Conservation (phyloP, 2,797 vertebrate species). For the Semotilus atromaculatus region DNA sequence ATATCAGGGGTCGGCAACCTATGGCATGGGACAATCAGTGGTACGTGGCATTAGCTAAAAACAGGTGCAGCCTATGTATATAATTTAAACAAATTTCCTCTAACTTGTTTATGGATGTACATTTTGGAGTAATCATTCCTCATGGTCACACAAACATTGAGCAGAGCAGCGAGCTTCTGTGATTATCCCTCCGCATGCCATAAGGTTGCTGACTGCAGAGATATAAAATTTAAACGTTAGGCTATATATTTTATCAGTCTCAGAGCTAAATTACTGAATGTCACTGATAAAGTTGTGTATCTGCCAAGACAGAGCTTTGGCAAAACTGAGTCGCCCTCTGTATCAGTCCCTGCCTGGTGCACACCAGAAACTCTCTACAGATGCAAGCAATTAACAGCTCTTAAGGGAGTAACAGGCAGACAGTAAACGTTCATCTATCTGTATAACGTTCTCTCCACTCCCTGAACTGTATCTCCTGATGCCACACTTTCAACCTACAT, state of each 20-base stretch:
- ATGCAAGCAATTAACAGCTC: conserved; percentile 73
- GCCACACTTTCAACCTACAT: not conserved
- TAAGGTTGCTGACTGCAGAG: not conserved
- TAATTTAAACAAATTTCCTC: not conserved
- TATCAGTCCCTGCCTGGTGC: conserved; percentile 64
- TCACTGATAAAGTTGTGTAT: conserved; percentile 41
- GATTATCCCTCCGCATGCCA: not conserved
- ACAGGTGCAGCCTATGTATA: not conserved
- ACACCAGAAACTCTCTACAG: conserved; percentile 65
- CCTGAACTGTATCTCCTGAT: conserved; percentile 20
- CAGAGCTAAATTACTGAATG: not conserved
- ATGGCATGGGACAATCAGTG: not conserved
- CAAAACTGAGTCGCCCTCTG: conserved; percentile 57
- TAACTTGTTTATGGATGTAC: not conserved
- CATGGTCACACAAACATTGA: not conserved
- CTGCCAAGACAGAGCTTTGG: conserved; percentile 61
- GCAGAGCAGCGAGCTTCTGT: not conserved
- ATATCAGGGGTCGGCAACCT: not conserved
- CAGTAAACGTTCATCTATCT: conserved; percentile 71
- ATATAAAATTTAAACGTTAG: not conserved
- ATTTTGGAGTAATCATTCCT: not conserved
- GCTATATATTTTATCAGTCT: conserved; percentile 20
- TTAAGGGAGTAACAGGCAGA: conserved; percentile 58
- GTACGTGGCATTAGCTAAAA: not conserved
- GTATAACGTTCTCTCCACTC: conserved; percentile 46